Evolutionary conservation across 2,113 vertebrate genomes (phyloP).

Genomic region (Pterocles orientalis): DNA sequence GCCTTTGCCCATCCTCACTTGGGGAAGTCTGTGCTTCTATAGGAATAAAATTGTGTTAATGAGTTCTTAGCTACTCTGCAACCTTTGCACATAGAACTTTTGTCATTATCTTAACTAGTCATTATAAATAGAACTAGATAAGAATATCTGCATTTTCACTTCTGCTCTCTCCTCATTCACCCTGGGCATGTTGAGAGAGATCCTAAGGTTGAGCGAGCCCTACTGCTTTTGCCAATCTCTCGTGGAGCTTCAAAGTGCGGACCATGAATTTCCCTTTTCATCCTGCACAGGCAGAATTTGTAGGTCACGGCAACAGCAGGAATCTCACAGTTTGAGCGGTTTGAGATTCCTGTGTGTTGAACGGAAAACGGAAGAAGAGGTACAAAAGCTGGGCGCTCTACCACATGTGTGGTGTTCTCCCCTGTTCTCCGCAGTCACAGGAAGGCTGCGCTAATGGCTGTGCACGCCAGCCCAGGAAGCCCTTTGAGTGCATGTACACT

Average conservation of each 20-base stretch:
- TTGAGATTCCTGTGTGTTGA: neutral
- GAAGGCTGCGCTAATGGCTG: neutral
- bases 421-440: neutral
- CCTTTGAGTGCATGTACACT: neutral
- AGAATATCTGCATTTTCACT: neutral
- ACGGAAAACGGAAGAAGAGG: neutral
- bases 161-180: neutral
- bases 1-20: conserved; percentile 18
- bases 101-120: neutral
- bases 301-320: conserved; percentile 11
- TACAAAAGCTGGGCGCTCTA: neutral
- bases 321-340: conserved; percentile 5
- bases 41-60: conserved; percentile 17
- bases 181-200: neutral
- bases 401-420: accelerated
- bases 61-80: conserved; percentile 18
- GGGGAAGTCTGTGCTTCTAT: conserved; percentile 6
- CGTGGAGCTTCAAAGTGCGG: neutral
- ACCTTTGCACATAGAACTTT: conserved; percentile 12
- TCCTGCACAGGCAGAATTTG: neutral
- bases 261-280: conserved; percentile 2
- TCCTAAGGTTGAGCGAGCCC: neutral
- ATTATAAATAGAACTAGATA: conserved; percentile 24
- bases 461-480: neutral
- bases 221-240: neutral